Percentiles rank a stretch among this genome's conserved stretches.
These are phyloP conservation scores for Trissolcus basalis DNA, from an alignment of 1,140 invertebrate genomes.

Conservation along the genomic window DNA sequence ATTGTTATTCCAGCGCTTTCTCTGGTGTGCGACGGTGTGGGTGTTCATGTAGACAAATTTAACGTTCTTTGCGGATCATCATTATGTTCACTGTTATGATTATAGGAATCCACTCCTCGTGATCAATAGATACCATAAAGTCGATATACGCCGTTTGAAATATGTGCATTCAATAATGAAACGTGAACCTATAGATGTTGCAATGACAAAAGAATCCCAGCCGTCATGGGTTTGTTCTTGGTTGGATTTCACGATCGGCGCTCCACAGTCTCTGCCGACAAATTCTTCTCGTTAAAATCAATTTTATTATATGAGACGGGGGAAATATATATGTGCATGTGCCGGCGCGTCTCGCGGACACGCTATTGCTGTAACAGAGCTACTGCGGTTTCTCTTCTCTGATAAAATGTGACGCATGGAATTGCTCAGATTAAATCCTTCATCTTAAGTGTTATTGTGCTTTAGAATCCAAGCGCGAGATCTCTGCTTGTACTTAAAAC, in stretches of 20 bases:
- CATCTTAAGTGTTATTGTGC: no score
- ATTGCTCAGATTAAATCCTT: no score
- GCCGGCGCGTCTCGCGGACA: neutral
- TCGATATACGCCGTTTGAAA: constrained; percentile 1
- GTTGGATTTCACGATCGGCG: constrained; percentile 2
- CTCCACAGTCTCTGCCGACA: neutral
- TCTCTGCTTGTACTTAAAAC: no score
- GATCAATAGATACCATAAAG: constrained; percentile 16
- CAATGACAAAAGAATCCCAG: constrained; percentile 16
- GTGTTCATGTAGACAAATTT: no score
- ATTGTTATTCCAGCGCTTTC: no score
- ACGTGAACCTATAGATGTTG: constrained; percentile 9
- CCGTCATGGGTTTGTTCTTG: neutral
- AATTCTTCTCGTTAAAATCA: constrained; percentile 21
- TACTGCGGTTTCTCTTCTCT: constrained; percentile 7
- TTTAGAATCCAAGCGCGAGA: no score
- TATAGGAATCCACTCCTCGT: neutral
- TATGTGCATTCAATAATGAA: constrained; percentile 17
- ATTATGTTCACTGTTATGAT: constrained; percentile 4
- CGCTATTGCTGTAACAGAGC: constrained; percentile 11
- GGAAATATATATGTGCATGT: constrained; percentile 8
- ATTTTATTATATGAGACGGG: constrained; percentile 26
- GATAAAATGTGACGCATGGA: constrained; percentile 14
- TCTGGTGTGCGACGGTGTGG: no score
- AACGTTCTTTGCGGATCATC: no score